A percentile compares a stretch with the other conserved stretches of the same genome.
Conservation (phyloP, 2,888 invertebrate genomes). For the Synergus itoensis region DNA sequence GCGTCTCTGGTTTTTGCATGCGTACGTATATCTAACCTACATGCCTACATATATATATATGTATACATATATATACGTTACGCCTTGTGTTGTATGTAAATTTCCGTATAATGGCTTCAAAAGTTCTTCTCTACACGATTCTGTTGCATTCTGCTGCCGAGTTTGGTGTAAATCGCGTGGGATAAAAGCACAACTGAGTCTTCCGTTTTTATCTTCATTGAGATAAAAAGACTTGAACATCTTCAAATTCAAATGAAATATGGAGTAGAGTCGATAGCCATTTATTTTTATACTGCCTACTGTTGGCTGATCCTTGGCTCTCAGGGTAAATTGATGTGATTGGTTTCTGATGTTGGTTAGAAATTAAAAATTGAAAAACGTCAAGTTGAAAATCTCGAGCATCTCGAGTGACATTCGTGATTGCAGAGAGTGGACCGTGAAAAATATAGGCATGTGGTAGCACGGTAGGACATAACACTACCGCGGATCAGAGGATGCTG, state of each 20-base stretch:
- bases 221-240: conserved; percentile 8
- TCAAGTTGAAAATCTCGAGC: not conserved
- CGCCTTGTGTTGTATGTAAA: conserved; percentile 27
- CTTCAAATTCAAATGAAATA: not conserved
- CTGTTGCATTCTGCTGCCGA: conserved; percentile 32
- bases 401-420: not conserved
- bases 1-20: conserved; percentile 31
- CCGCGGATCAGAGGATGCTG: conserved; percentile 16
- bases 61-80: not conserved
- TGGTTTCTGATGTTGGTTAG: not conserved
- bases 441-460: conserved; percentile 53
- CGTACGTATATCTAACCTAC: conserved; percentile 17
- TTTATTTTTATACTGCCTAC: not conserved
- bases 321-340: not conserved
- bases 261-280: not conserved
- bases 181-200: conserved; percentile 30
- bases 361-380: not conserved
- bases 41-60: conserved; percentile 14
- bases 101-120: conserved; percentile 33
- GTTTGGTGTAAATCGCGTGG: conserved; percentile 36
- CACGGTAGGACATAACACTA: conserved; percentile 63
- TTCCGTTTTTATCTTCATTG: conserved; percentile 17
- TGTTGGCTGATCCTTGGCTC: not conserved
- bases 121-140: conserved; percentile 37
- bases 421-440: not conserved